Conservation (phyloP, 2,797 vertebrate species). For the Thaleichthys pacificus region DNA sequence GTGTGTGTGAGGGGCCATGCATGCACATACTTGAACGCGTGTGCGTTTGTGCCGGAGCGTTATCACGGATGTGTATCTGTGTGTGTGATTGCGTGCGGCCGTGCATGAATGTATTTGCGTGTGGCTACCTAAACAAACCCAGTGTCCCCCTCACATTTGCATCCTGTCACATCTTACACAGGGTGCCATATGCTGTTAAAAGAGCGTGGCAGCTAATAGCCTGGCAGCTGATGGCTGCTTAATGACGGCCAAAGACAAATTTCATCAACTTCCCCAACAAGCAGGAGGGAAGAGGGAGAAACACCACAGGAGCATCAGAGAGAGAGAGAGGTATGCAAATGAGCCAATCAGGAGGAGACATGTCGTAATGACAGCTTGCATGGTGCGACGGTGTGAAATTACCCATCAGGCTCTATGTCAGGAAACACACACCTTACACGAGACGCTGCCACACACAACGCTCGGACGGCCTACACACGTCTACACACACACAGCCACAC, state of each 20-base stretch:
- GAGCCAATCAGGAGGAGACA: constrained; percentile 46
- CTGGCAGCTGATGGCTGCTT: constrained; percentile 73
- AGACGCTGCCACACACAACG: background rate
- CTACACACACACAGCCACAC: background rate
- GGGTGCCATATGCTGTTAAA: constrained; percentile 76
- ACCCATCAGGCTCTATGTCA: constrained; percentile 50
- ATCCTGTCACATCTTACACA: constrained; percentile 77
- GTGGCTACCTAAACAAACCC: constrained; percentile 8
- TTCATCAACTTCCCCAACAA: constrained; percentile 76
- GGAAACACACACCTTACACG: constrained; percentile 35
- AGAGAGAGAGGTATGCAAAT: constrained; percentile 47
- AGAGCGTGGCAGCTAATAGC: constrained; percentile 78
- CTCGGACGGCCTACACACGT: background rate
- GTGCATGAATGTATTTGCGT: constrained; percentile 3
- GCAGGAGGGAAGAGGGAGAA: constrained; percentile 16
- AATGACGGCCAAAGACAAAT: constrained; percentile 78
- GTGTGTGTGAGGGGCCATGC: background rate
- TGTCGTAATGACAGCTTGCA: constrained; percentile 47
- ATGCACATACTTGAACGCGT: background rate
- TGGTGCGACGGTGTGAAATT: constrained; percentile 54
- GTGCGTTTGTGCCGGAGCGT: background rate
- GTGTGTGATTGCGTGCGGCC: constrained; percentile 27
- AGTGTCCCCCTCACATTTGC: constrained; percentile 60
- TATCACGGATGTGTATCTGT: background rate
- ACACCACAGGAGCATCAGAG: constrained; percentile 16